phyloP scores from a whole-genome alignment of 1,140 invertebrate genomes.

The Panonychus citri region DNA sequence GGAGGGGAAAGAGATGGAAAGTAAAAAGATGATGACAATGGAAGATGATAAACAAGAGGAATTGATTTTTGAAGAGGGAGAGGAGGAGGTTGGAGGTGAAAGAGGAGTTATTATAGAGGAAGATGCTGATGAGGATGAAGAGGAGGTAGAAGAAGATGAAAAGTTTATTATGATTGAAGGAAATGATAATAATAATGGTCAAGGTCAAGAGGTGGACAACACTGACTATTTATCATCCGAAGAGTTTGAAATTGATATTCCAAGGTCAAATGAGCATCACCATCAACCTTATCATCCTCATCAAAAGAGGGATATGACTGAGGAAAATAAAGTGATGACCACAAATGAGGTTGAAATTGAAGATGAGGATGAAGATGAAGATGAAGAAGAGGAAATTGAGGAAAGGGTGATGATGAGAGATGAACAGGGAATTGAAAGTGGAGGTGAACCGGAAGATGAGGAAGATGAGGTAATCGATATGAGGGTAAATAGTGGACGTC shows the following conservation, averaged over 20 bases:
- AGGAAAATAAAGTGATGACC: background rate
- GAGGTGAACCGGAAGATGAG: background rate
- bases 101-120: too few species aligned
- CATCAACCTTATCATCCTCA: too few species aligned
- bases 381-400: background rate
- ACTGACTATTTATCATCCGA: background rate
- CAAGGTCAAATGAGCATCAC: background rate
- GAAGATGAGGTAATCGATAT: background rate
- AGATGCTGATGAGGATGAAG: too few species aligned
- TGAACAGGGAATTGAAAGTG: background rate
- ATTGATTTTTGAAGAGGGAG: too few species aligned
- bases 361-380: background rate
- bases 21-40: too few species aligned
- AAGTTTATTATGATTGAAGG: too few species aligned
- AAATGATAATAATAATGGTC: background rate
- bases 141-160: too few species aligned
- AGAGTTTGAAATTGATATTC: background rate
- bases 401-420: background rate
- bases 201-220: background rate
- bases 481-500: background rate
- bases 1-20: too few species aligned
- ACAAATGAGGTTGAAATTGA: background rate
- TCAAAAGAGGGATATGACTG: too few species aligned
- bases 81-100: too few species aligned
- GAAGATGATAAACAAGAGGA: too few species aligned